phyloP scores from a whole-genome alignment of 2,113 vertebrate genomes.

The Xyliphius kryptos region DNA sequence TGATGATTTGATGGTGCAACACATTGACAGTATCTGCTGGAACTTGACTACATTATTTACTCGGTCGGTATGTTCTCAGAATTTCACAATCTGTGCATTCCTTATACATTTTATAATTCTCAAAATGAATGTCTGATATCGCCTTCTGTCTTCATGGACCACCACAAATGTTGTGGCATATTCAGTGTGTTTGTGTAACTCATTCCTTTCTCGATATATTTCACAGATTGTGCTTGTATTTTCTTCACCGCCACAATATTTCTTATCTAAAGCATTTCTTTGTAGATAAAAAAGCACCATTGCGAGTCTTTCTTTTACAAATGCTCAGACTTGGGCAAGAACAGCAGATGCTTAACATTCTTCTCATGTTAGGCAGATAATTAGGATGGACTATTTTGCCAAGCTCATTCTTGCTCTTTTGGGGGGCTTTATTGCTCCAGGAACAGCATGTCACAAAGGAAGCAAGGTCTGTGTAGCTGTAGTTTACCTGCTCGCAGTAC shows the following conservation, averaged over 20 bases:
- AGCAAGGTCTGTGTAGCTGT: no score
- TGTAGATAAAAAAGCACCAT: neutral
- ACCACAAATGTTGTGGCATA: constrained; percentile 40
- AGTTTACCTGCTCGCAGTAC: no score
- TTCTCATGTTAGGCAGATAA: constrained; percentile 12
- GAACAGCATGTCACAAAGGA: no score
- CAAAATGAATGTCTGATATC: neutral
- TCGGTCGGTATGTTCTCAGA: no score
- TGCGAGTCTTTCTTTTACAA: constrained; percentile 17
- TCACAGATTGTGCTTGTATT: neutral
- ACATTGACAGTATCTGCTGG: no score
- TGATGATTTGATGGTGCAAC: no score
- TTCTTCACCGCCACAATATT: constrained; percentile 6
- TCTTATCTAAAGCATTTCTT: constrained; percentile 24
- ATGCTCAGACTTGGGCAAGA: constrained; percentile 20
- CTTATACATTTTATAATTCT: no score
- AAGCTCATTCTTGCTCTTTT: constrained; percentile 7
- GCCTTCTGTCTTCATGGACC: neutral
- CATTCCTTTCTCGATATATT: constrained; percentile 28
- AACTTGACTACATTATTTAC: no score
- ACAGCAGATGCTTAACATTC: constrained; percentile 15
- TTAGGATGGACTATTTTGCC: constrained; percentile 7
- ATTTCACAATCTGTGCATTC: no score
- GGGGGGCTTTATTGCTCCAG: no score
- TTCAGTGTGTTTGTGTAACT: constrained; percentile 33